Conservation (phyloP, 2,888 invertebrate species). For the Esperia sulphurella region DNA sequence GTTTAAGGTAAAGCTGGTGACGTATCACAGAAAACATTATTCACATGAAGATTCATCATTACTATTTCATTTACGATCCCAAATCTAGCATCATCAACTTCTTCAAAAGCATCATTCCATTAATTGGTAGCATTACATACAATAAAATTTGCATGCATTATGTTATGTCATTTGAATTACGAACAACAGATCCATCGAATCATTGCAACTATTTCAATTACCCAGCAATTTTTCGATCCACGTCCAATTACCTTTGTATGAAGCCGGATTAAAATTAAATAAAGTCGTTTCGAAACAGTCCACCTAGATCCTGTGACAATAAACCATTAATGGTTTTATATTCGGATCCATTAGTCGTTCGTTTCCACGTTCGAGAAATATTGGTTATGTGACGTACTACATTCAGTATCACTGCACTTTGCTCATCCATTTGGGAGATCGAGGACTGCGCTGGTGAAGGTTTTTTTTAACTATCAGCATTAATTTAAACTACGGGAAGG, state of each 20-base stretch:
- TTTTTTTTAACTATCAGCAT: conserved; percentile 10
- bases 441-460: conserved; percentile 2
- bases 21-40: too few species aligned
- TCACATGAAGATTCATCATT: too few species aligned
- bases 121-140: not conserved
- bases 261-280: not conserved
- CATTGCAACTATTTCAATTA: not conserved
- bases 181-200: not conserved
- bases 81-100: too few species aligned
- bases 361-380: conserved; percentile 20
- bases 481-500: conserved; percentile 21
- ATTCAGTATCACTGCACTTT: conserved; percentile 19
- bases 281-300: not conserved
- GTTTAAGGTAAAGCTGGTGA: not conserved
- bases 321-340: conserved; percentile 25
- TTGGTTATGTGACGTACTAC: conserved; percentile 10
- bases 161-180: too few species aligned
- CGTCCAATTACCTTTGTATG: conserved; percentile 1
- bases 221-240: not conserved
- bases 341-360: conserved; percentile 36
- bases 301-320: conserved; percentile 3
- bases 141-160: not conserved
- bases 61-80: too few species aligned
- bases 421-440: conserved; percentile 22
- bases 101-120: not conserved